Conservation (phyloP, 1,140 invertebrate genomes). For the Drosophila baimaii region DNA sequence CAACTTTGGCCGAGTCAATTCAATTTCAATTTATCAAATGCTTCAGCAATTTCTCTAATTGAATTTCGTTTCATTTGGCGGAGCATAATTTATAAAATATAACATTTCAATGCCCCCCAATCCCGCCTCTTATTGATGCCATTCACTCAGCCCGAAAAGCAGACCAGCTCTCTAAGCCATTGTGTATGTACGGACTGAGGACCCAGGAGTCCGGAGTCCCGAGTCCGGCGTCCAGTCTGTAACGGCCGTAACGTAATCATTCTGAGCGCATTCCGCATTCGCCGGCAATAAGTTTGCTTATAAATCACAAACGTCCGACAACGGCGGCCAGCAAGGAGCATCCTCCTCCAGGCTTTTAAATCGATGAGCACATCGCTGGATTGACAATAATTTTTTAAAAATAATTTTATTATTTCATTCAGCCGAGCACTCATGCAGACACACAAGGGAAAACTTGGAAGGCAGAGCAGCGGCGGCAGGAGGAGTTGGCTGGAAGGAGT, state of each 20-base stretch:
- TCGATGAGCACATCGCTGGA: constrained; percentile 74
- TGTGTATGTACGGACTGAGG: constrained; percentile 52
- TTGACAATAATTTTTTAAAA: constrained; percentile 81
- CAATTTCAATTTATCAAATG: constrained; percentile 76
- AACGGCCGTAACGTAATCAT: constrained; percentile 60
- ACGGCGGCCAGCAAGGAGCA: constrained; percentile 15
- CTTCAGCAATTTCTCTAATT: constrained; percentile 76
- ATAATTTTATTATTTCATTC: constrained; percentile 83
- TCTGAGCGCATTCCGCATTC: constrained; percentile 65
- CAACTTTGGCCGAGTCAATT: constrained; percentile 56
- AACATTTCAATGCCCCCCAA: constrained; percentile 70
- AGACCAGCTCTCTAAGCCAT: constrained; percentile 58
- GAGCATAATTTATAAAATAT: constrained; percentile 69
- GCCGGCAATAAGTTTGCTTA: constrained; percentile 74
- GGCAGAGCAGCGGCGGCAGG: neutral
- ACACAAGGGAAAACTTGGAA: constrained; percentile 28
- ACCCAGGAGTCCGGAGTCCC: neutral
- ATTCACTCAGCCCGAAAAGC: constrained; percentile 54
- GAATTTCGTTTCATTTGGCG: constrained; percentile 67
- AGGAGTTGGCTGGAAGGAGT: neutral
- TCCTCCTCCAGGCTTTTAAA: constrained; percentile 68
- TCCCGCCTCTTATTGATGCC: constrained; percentile 53
- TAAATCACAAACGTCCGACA: constrained; percentile 72
- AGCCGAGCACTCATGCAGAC: constrained; percentile 68
- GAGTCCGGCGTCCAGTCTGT: neutral